Evolutionary conservation across 92 coral and sea anemone species (phyloP).

Genomic region (Epizoanthus stellaris): DNA sequence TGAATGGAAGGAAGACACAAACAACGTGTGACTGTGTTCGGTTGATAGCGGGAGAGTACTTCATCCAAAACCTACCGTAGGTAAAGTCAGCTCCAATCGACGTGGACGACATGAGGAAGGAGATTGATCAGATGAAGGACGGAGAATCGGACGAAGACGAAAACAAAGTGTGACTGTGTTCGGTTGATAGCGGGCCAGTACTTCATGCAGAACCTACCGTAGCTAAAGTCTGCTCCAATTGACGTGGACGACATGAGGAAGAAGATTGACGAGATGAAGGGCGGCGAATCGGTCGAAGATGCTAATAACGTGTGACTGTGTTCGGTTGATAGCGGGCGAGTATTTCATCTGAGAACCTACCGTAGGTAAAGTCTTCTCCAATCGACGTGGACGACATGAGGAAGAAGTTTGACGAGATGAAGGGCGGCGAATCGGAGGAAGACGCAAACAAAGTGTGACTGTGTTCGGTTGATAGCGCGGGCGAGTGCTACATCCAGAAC

Average conservation of each 20-base stretch:
- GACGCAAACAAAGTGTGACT: not conserved
- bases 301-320: not conserved
- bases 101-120: constrained; percentile 79
- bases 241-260: constrained; percentile 76
- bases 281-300: constrained; percentile 6
- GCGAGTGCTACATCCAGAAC: not conserved
- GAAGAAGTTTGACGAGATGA: constrained; percentile 48
- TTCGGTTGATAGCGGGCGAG: too few species aligned
- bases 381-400: constrained; percentile 83
- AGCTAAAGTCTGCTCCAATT: too few species aligned
- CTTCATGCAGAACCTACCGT: too few species aligned
- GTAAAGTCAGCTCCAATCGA: not conserved
- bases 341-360: too few species aligned
- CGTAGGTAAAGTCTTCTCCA: too few species aligned
- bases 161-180: not conserved
- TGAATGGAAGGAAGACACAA: not conserved
- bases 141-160: constrained; percentile 7
- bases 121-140: constrained; percentile 71
- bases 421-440: constrained; percentile 7
- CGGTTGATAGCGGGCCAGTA: not conserved
- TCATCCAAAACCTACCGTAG: too few species aligned
- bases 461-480: not conserved
- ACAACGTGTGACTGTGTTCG: not conserved
- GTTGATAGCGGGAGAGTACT: not conserved
- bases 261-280: constrained; percentile 72